Conservation (phyloP, 1,140 invertebrate species). For the Diorhabda elongata region DNA sequence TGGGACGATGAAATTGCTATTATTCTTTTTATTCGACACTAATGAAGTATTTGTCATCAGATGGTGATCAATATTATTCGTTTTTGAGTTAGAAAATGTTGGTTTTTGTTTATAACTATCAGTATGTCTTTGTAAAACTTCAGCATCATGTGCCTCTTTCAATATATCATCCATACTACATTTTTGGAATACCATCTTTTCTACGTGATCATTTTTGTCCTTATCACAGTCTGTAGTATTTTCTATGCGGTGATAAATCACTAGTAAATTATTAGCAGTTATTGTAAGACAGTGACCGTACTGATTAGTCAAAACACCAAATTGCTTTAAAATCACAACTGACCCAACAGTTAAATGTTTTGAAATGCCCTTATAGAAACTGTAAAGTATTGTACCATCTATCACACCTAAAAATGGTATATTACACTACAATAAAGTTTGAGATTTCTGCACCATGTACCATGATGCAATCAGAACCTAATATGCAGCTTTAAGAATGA, state of each 20-base stretch:
- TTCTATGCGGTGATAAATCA: slow-evolving; percentile 22
- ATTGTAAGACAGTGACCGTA: slow-evolving; percentile 29
- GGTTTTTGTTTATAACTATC: too few relatives aligned
- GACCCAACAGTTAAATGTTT: slow-evolving; percentile 23
- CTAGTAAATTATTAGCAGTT: slow-evolving; percentile 26
- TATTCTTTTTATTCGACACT: too few relatives aligned
- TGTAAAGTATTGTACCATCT: slow-evolving; percentile 25
- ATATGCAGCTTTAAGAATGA: too few relatives aligned
- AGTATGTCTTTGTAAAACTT: background rate
- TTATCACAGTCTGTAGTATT: background rate
- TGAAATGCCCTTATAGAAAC: slow-evolving; percentile 24
- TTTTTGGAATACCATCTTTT: slow-evolving; percentile 21
- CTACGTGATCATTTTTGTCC: background rate
- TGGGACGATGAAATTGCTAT: too few relatives aligned
- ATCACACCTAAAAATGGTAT: slow-evolving; percentile 26
- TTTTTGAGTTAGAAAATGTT: too few relatives aligned
- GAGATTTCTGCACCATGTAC: too few relatives aligned
- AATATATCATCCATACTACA: slow-evolving; percentile 17
- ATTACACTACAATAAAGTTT: too few relatives aligned
- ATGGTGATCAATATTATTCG: too few relatives aligned
- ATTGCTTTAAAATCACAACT: slow-evolving; percentile 26
- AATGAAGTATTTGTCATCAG: too few relatives aligned
- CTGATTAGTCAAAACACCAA: slow-evolving; percentile 24
- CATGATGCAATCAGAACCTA: too few relatives aligned
- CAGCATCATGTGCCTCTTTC: slow-evolving; percentile 3